Evolutionary conservation across 2,113 vertebrate species (phyloP), one percentile per base, ranked within the genome.

Genomic region (Vulpes vulpes): DNA sequence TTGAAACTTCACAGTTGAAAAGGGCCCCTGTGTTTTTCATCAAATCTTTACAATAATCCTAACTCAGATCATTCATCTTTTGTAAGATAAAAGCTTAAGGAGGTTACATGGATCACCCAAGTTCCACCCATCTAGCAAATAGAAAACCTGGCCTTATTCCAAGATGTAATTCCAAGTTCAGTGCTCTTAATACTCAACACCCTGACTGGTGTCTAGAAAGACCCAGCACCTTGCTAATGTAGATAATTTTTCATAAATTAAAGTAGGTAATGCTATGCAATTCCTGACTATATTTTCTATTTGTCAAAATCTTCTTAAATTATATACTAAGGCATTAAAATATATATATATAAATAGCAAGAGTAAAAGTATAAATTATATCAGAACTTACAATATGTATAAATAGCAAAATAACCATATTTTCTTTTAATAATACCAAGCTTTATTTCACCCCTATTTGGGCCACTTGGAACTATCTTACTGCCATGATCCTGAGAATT

Each of bases 21-120:
- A 81, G 53, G 87, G 59, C 0, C 8, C 49, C 73, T 59, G 8
- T 7, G 32, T 53, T 35, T 83, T 76, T 80, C 10, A 64, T 60
- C 74, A 62, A 69, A 93, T 71, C 49, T 92, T 89, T 32, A 73
- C 16, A 73, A 71, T 60, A 93, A 90, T 71, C 30, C 14, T 14
- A 53, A 76, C 91, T 62, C 55, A 74, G 91, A 78, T 35, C 55
- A 62, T 82, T 79, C 65, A 79, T 20, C 19, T 96, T 87, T 95
- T 74, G 25, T 67, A 83, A 98, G 10, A 11, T 60, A 90, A 65
- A 74, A 90, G 4, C 22, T 67, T 67, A 51, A 64, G 55, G 19
- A 76, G 65, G 5, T 73, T 32, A 73, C 27, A 22, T 15, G 30
- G 32, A n/a, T 88, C 85, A 10, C 49, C 16, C 43, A 91, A 12